These are phyloP conservation scores for Pachyseris speciosa DNA, from an alignment of 64 coral and sea anemone genomes.

Conservation along the genomic window DNA sequence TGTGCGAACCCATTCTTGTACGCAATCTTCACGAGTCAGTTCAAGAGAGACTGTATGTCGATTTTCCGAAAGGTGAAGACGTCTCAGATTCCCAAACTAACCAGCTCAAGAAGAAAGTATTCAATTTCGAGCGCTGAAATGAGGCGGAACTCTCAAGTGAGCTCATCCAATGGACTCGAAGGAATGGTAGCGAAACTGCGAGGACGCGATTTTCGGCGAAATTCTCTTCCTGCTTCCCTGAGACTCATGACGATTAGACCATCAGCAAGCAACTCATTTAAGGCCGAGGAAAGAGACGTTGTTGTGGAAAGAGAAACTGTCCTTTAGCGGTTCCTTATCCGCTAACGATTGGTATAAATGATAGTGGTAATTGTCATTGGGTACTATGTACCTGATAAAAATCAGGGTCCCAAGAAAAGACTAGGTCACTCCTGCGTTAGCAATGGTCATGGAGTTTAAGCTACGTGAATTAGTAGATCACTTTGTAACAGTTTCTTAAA, in stretches of 20 bases:
- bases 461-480: background rate
- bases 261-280: background rate
- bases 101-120: constrained; percentile 15
- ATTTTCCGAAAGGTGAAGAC: constrained; percentile 85
- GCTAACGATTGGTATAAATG: too few species aligned
- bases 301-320: constrained; percentile 10
- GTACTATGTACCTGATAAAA: background rate
- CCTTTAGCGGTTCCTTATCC: background rate
- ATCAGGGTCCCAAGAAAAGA: too few species aligned
- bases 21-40: constrained; percentile 94
- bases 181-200: constrained; percentile 37
- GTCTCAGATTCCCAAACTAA: constrained; percentile 53
- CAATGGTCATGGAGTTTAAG: too few species aligned
- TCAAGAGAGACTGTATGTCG: constrained; percentile 89
- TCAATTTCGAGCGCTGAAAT: constrained; percentile 37
- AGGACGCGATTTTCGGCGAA: background rate
- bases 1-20: constrained; percentile 98
- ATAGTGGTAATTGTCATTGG: background rate
- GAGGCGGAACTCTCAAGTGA: constrained; percentile 38
- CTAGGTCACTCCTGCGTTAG: too few species aligned
- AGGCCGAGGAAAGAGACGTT: background rate
- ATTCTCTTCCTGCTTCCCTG: constrained; percentile 29
- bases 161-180: constrained; percentile 33
- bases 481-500: background rate
- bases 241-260: background rate